Base-by-base conservation (phyloP, 2,888 invertebrate species). In the Vanessa cardui region DNA sequence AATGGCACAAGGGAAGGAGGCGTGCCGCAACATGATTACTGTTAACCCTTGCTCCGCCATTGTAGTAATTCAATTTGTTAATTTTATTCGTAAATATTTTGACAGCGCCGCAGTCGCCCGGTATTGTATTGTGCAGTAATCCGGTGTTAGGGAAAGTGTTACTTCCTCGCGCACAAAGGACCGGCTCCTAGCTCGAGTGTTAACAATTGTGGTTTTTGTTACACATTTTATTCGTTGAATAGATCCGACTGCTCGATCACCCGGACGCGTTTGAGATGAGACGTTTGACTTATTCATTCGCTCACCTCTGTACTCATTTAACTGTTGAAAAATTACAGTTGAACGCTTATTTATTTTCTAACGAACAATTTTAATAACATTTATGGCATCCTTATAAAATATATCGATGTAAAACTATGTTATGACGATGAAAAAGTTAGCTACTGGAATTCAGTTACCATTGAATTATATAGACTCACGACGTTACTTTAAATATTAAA, bases 61-160 rank as follows among this genome's bases (percentile, higher is more conserved):
- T 61, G 62, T 62, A 44, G 49, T 65, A 45, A 49, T 59, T 56
- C 58, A 60, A 71, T 65, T 71, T 66, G 69, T 66, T 66, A 71
- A 71, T 67, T 73, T 70, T 66, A 69, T 68, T 71, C 67, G 49
- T 70, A 72, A 75, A 75, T 75, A 73, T 75, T 75, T 50, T 74
- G 74, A 74, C 74, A 75, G 63, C 47, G 49, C 46, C 46, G 52
- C 52, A 21, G 56, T 18, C 16, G 64, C 66, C 62, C 52, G 26
- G 26, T 26, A 26, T 26, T 26, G 26, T 26, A 56, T 67, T 66
- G 67, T 66, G 61, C 69, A 45, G 54, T 59, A 47, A 70, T 68
- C 72, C 69, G 63, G 67, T 68, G 67, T 66, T 70, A 64, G 61
- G 64, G 69, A 70, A 71, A 72, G 73, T 73, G 72, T 67, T 72